Evolutionary conservation across 2,888 invertebrate species (phyloP).

Genomic region (Orchestes rusci): DNA sequence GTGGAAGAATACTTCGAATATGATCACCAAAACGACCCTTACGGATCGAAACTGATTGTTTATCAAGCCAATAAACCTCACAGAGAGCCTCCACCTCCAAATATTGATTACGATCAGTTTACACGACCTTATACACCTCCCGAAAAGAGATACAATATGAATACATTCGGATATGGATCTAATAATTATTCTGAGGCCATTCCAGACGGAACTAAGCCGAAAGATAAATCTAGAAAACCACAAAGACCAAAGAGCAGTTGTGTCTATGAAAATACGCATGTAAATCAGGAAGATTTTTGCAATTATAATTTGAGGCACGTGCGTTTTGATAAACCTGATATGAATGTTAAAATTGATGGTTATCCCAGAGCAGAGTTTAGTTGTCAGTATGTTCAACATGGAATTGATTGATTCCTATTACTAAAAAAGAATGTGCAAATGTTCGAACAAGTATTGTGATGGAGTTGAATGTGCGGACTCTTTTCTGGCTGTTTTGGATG

Average conservation of each 20-base stretch:
- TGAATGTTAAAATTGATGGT: slow-evolving; percentile 38
- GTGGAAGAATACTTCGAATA: slow-evolving; percentile 18
- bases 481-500: too few species aligned
- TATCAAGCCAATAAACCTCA: slow-evolving; percentile 11
- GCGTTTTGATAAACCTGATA: slow-evolving; percentile 16
- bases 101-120: slow-evolving; percentile 15
- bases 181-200: too few species aligned
- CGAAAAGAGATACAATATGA: slow-evolving; percentile 38
- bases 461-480: too few species aligned
- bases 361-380: slow-evolving; percentile 43
- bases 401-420: slow-evolving; percentile 27
- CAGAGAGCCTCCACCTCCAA: slow-evolving; percentile 10
- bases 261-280: slow-evolving; percentile 40
- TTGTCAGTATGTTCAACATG: slow-evolving; percentile 42
- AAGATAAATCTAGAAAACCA: slow-evolving; percentile 3
- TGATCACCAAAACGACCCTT: slow-evolving; percentile 12
- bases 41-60: slow-evolving; percentile 7
- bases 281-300: slow-evolving; percentile 33
- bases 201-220: background rate
- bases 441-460: too few species aligned
- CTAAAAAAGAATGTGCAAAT: too few species aligned
- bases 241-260: slow-evolving; percentile 36
- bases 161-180: slow-evolving; percentile 36
- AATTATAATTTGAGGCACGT: slow-evolving; percentile 15
- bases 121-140: slow-evolving; percentile 38